Conservation (phyloP, 2,888 invertebrate species). For the Sthenelais limicola region DNA sequence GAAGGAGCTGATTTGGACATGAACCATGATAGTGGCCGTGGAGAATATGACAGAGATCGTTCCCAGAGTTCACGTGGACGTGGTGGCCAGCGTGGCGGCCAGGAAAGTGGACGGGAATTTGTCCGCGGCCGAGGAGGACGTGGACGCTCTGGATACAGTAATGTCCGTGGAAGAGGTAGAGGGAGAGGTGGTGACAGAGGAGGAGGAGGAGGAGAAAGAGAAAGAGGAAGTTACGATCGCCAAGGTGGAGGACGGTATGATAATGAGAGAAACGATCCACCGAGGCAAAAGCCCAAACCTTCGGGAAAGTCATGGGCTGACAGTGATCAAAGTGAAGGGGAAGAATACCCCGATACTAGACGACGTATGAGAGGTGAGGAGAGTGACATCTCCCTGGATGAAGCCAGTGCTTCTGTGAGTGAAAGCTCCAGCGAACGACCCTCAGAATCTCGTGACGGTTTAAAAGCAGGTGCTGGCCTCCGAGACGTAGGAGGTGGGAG, state of each 20-base stretch:
- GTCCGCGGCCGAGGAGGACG: conserved; percentile 65
- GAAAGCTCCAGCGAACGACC: conserved; percentile 60
- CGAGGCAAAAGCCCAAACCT: not conserved
- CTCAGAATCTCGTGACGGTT: conserved; percentile 43
- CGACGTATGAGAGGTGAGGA: conserved; percentile 38
- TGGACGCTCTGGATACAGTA: conserved; percentile 16
- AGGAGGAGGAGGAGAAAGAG: conserved; percentile 72
- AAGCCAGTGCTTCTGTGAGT: conserved; percentile 65
- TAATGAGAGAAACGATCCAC: not conserved
- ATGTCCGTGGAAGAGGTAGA: not conserved
- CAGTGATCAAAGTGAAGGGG: conserved; percentile 41
- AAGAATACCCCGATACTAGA: conserved; percentile 35
- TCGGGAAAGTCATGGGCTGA: conserved; percentile 29
- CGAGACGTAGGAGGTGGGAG: conserved; percentile 18
- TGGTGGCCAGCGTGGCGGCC: conserved; percentile 64
- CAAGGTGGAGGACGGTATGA: conserved; percentile 13
- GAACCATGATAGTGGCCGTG: conserved; percentile 16
- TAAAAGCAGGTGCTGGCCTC: conserved; percentile 21
- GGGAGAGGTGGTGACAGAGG: conserved; percentile 73
- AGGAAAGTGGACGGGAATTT: conserved; percentile 65
- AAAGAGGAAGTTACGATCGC: conserved; percentile 27
- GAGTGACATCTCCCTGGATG: conserved; percentile 58
- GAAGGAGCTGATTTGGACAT: not conserved
- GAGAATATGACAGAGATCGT: conserved; percentile 30
- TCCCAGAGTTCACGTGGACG: conserved; percentile 55